Percentiles rank a stretch among this genome's conserved stretches.
Evolutionary conservation across 1,140 invertebrate genomes (phyloP).

Genomic region (Scaptomyza pallida): DNA sequence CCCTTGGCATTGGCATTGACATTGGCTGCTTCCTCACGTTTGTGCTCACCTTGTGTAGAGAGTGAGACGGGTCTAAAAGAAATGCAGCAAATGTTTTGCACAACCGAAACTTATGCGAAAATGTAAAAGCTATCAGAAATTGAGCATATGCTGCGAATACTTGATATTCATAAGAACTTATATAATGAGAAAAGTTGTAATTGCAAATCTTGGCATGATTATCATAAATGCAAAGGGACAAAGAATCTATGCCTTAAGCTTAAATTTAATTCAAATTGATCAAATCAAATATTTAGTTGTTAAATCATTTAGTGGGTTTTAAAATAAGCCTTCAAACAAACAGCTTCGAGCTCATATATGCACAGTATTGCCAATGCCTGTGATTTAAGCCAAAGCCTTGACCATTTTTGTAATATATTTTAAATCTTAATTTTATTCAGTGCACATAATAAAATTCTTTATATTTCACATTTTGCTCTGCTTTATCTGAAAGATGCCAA

Average conservation of each 20-base stretch:
- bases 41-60: slow-evolving; percentile 6
- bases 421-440: not conserved
- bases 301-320: too few relatives aligned
- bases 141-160: not conserved
- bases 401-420: not conserved
- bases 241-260: too few relatives aligned
- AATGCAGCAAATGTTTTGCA: not conserved
- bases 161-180: not conserved
- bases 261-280: too few relatives aligned
- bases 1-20: slow-evolving; percentile 57
- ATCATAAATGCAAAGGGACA: too few relatives aligned
- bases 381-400: not conserved
- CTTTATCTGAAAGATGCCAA: not conserved
- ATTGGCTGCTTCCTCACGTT: slow-evolving; percentile 41
- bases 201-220: too few relatives aligned
- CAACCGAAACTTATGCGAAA: too few relatives aligned
- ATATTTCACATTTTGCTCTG: not conserved
- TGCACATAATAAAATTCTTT: not conserved
- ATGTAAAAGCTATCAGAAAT: too few relatives aligned
- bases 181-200: not conserved
- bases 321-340: not conserved
- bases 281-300: too few relatives aligned
- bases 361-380: not conserved
- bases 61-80: not conserved
- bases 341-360: not conserved